Evolutionary conservation across 2,797 vertebrate species (phyloP).

Genomic region (Cyclura pinguis): DNA sequence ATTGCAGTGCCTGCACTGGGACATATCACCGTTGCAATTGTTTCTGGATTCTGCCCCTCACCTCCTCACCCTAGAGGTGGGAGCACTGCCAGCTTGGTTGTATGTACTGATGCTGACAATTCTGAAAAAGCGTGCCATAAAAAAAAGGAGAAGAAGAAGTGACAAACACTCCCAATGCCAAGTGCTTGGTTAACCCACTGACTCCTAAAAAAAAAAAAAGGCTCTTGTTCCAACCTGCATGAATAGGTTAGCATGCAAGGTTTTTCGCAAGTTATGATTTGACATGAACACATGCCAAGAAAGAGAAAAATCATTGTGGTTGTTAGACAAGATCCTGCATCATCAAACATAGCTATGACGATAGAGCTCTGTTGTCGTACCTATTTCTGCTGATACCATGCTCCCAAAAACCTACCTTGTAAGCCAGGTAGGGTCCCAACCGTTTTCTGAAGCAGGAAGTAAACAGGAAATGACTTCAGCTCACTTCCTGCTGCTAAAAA

Average conservation of each 20-base stretch:
- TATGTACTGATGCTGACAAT: accelerated
- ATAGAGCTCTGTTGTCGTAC: too few species aligned
- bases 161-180: neutral
- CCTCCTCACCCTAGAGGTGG: neutral
- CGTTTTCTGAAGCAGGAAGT: too few species aligned
- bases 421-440: too few species aligned
- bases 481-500: too few species aligned
- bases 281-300: neutral
- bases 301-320: neutral
- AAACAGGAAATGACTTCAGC: too few species aligned
- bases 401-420: too few species aligned
- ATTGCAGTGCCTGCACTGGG: constrained; percentile 72
- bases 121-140: neutral
- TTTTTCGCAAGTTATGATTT: neutral
- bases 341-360: too few species aligned
- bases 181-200: neutral
- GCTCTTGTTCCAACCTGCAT: neutral
- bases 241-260: neutral
- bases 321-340: neutral
- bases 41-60: neutral
- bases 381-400: too few species aligned
- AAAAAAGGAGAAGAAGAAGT: neutral
- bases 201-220: neutral
- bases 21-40: constrained; percentile 36
- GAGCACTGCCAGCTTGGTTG: accelerated